Conservation (phyloP, 2,113 vertebrate species). For the Caracal caracal region DNA sequence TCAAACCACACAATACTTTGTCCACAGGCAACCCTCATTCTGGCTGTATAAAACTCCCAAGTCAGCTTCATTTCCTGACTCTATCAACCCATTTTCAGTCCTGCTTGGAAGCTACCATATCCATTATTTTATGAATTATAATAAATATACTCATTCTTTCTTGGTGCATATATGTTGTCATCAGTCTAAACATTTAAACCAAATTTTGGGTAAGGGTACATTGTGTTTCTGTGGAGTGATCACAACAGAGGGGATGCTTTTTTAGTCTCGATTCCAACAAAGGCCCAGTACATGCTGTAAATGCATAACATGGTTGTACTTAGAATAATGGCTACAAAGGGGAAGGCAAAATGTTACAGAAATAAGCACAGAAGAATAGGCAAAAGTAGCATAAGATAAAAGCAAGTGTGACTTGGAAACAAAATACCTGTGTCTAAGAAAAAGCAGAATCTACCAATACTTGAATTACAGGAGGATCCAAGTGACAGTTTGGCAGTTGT, state of each 20-base stretch:
- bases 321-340: not conserved
- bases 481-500: fast-evolving
- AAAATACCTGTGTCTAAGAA: not conserved
- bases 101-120: not conserved
- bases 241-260: not conserved
- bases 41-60: not conserved
- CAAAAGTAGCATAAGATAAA: not conserved
- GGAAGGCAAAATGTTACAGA: not conserved
- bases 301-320: not conserved
- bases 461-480: not conserved
- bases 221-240: not conserved
- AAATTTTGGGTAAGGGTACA: fast-evolving
- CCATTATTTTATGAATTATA: not conserved
- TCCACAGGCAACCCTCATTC: fast-evolving
- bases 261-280: not conserved
- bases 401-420: not conserved
- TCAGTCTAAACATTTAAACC: not conserved
- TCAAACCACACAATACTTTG: not conserved
- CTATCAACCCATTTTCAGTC: not conserved
- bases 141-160: not conserved
- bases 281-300: not conserved
- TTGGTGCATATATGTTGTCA: not conserved
- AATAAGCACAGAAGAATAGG: not conserved
- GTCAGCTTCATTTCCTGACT: no score
- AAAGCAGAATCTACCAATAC: not conserved